These are phyloP conservation scores for Galerucella pusilla DNA, from an alignment of 2,888 invertebrate genomes.

Conservation along the genomic window DNA sequence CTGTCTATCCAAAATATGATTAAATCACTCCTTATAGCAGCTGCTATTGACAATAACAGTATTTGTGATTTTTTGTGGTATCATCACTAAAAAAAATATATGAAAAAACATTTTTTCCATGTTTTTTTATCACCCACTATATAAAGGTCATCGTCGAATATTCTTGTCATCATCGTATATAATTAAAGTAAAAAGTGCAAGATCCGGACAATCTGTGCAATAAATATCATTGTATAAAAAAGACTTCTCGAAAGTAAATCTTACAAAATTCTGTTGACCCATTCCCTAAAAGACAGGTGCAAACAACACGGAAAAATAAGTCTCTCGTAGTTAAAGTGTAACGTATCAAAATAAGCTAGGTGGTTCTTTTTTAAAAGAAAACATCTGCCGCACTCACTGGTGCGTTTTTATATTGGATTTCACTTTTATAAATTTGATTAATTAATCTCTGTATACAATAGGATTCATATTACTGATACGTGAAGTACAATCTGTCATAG, in stretches of 20 bases:
- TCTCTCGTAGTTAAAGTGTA: conserved; percentile 16
- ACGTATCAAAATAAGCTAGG: conserved; percentile 20
- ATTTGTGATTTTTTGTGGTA: no score
- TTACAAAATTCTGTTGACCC: conserved; percentile 24
- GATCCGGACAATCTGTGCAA: conserved; percentile 18
- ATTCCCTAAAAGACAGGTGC: conserved; percentile 19
- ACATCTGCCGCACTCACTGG: conserved; percentile 24
- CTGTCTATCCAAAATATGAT: no score
- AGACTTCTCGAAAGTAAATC: conserved; percentile 26
- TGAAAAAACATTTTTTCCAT: no score
- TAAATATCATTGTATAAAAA: conserved; percentile 13
- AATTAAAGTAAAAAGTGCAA: conserved; percentile 11
- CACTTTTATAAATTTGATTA: conserved; percentile 13
- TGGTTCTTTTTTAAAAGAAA: conserved; percentile 8
- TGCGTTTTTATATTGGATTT: conserved; percentile 20
- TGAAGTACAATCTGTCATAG: no score
- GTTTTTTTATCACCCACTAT: background rate
- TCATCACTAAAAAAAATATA: no score
- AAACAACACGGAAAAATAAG: conserved; percentile 10
- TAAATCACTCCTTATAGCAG: no score
- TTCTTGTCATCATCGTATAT: background rate
- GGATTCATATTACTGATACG: no score
- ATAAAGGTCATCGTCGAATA: background rate
- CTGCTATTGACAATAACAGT: no score
- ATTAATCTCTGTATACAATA: background rate